Percentiles rank a stretch among this genome's conserved stretches.
Evolutionary conservation across 2,888 invertebrate genomes (phyloP).

Genomic region (Nesidiocoris tenuis): DNA sequence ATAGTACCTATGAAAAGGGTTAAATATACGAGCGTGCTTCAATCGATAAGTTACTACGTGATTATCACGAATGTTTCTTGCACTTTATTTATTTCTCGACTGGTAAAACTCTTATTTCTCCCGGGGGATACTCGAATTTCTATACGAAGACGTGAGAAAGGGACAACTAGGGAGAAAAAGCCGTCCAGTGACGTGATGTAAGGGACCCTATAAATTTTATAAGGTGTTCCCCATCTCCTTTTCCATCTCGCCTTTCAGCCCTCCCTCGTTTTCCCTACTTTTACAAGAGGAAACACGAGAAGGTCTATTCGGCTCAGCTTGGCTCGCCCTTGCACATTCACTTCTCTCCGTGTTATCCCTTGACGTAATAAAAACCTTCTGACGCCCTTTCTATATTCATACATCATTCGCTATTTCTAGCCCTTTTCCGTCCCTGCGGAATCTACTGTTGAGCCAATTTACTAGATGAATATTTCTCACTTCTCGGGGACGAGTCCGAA

Average conservation of each 20-base stretch:
- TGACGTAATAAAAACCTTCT: neutral
- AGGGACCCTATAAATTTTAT: slow-evolving; percentile 23
- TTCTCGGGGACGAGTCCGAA: neutral
- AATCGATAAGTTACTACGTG: too few relatives aligned
- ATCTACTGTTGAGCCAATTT: too few relatives aligned
- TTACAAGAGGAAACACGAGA: neutral
- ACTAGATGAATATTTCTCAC: too few relatives aligned
- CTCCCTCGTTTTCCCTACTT: neutral
- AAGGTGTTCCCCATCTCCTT: slow-evolving; percentile 13
- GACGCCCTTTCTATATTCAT: neutral
- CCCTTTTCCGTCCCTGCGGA: neutral
- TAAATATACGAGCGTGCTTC: too few relatives aligned
- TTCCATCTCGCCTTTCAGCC: neutral
- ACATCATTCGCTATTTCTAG: neutral
- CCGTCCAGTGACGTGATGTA: slow-evolving; percentile 11
- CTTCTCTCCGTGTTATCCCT: neutral
- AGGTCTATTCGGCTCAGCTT: neutral
- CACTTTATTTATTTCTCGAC: too few relatives aligned
- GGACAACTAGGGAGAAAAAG: neutral
- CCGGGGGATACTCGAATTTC: neutral
- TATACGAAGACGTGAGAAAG: neutral
- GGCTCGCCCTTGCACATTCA: neutral
- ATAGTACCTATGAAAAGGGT: too few relatives aligned
- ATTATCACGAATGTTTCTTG: too few relatives aligned
- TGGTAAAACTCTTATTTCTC: too few relatives aligned